Base-by-base conservation (phyloP, 2,797 vertebrate species). In the Morelia viridis region DNA sequence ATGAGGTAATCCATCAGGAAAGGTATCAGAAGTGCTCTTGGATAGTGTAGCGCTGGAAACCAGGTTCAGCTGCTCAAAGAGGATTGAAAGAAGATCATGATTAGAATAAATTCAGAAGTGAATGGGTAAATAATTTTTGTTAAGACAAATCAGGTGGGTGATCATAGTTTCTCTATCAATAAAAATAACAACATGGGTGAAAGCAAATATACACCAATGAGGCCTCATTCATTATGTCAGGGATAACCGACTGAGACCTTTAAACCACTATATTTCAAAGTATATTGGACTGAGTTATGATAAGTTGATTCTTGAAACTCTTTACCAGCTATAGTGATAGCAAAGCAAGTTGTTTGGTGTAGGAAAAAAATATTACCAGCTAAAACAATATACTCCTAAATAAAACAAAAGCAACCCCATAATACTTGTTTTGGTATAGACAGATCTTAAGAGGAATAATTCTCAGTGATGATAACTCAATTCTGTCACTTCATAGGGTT, bases 1-100 rank as follows among this genome's bases (percentile, higher is more conserved):
- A 97, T 99, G 99, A 96, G 98, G 98, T 91, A 99, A 98, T 92
- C 99, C 98, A 85, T 99, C 99, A 4, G 98, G 98, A 96, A 99
- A 99, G 0, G 97, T 97, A 90, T 99, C 99, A 0, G 98, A 98
- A 95, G 99, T 98, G 97, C 98, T 98, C 98, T 99, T 99, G 97
- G 98, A 97, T 94, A 99, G 98, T 94, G 98, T 98, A 96, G 98
- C 98, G 88, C 98, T 98, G 88, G 99, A 98, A 95, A 98, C 98
- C 97, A 98, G 98, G 97, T 99, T 99, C 96, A 99, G 98, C 98
- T 99, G 93, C 58, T 17, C 0, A 28, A 92, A 94, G 17, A 93
- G 90, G 96, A 56, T 46, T 95, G 94, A 93, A 86, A 91, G 91
- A 24, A 57, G 24, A 31, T 10, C 12, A 76, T 50, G 11, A 12